Evolutionary conservation across 2,888 invertebrate genomes (phyloP), one percentile per base, ranked within the genome.

Genomic region (Candidula unifasciata): DNA sequence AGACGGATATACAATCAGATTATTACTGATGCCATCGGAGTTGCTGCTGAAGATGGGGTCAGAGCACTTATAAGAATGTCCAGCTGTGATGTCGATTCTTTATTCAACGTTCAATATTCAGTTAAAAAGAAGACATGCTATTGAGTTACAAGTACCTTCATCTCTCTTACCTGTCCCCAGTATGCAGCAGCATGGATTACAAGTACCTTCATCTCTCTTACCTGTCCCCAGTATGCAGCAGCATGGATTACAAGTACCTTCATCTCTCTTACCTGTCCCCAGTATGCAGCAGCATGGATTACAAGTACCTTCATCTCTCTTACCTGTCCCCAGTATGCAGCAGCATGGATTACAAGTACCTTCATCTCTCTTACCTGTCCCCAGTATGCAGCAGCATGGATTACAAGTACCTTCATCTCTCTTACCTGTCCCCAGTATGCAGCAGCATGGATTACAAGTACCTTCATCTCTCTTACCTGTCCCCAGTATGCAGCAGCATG

Each of bases 401-500:
- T 97, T 0, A n/a, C n/a, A n/a, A n/a, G n/a, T n/a, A n/a, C n/a
- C n/a, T n/a, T n/a, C n/a, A n/a, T 54, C 54, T 74, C 21, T 30
- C 54, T 71, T 94, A 99, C 98, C 95, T 99, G 99, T 87, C 98
- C 98, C 99, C 99, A 99, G 94, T 98, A 99, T 73, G 99, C 98
- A 24, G 99, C 99, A 13, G 99, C 99, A 94, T 99, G 99, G 21
- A 98, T 97, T 0, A n/a, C n/a, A n/a, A n/a, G n/a, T n/a, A n/a
- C n/a, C n/a, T n/a, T n/a, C n/a, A n/a, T 54, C 54, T 74, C 21
- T 30, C 54, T 71, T 94, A 99, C 98, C 95, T 99, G 99, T 87
- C 98, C 98, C 99, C 99, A 99, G 94, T 98, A 99, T 73, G 99
- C 98, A 24, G 99, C 99, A 13, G 99, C 99, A 94, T 99, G 99